Base-by-base conservation (phyloP, 2,888 invertebrate species). In the Rhabditoides inermis region DNA sequence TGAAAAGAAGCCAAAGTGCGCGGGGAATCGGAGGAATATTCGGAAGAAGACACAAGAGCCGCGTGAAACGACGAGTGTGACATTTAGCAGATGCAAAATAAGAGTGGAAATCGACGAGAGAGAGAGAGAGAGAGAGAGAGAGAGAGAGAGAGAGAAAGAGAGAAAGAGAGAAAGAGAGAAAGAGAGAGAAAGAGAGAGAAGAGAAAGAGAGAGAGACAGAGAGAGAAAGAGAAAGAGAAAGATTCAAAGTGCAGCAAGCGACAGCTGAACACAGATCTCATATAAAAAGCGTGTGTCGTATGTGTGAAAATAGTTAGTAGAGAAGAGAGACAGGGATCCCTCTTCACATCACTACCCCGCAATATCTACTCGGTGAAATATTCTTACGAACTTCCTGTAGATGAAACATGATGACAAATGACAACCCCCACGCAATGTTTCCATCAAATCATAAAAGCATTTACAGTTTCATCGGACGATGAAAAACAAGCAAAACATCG, bases 31-130 rank as follows among this genome's bases (percentile, higher is more conserved):
- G 15, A 26, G 32, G 35, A 48, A 48, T n/a, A 44, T 23, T 7
- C 32, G 32, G n/a, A 44, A 32, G 26, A 48, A 41, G 25, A 30
- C 45, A 32, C 41, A 41, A 26, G 39, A 32, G 36, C 47, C 25
- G 20, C 36, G 41, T 26, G 45, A 41, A 12, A 48, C 27, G 45
- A 51, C 48, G 18, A 49, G 49, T 26, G 36, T 28, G n/a, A 22
- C 36, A 47, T 30, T 39, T 47, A 53, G 45, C 49, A 36, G 39
- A 48, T 53, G 48, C 51, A 51, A 51, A 52, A 44, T 42, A 37
- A 48, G 42, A 28, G 39, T 53, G 42, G 35, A 45, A 49, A 47
- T 37, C 47, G 30, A 39, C 23, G 42, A 35, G 28, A 49, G 20
- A 40, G 25, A 23, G 45, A 25, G n/a, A 15, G 28, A 22, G 30